These are phyloP conservation scores for Battus philenor DNA, from an alignment of 1,140 invertebrate species.

Conservation along the genomic window DNA sequence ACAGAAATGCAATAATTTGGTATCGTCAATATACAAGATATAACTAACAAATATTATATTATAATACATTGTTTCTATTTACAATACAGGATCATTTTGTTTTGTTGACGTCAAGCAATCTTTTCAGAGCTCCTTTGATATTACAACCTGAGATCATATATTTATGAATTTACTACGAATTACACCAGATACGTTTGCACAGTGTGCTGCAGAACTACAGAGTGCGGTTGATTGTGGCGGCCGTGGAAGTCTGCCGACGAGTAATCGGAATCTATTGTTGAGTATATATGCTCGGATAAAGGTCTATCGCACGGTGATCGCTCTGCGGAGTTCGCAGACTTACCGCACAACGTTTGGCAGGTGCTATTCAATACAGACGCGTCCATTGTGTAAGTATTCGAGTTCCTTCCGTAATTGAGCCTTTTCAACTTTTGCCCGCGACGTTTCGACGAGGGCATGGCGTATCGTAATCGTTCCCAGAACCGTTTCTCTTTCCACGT, in stretches of 20 bases:
- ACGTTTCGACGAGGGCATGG: constrained; percentile 84
- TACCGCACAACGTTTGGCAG: constrained; percentile 69
- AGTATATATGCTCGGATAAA: constrained; percentile 89
- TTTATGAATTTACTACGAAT: constrained; percentile 30
- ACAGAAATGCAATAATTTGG: constrained; percentile 72
- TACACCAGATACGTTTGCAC: constrained; percentile 75
- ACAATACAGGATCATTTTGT: constrained; percentile 53
- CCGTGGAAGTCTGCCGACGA: constrained; percentile 65
- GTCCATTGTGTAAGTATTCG: constrained; percentile 77
- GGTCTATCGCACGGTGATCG: constrained; percentile 79
- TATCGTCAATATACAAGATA: constrained; percentile 73
- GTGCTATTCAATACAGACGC: constrained; percentile 78
- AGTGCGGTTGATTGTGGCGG: constrained; percentile 58
- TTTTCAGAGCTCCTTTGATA: constrained; percentile 43
- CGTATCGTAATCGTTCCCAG: constrained; percentile 92
- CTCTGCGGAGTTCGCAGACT: constrained; percentile 61
- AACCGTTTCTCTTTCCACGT: constrained; percentile 92
- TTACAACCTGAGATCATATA: constrained; percentile 59
- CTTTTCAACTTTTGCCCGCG: constrained; percentile 79
- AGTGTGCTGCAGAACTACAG: constrained; percentile 64
- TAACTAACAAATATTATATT: constrained; percentile 45
- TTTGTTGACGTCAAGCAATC: constrained; percentile 48
- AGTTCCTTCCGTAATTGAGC: constrained; percentile 77
- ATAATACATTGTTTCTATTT: constrained; percentile 50
- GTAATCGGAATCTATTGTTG: constrained; percentile 90